These are phyloP conservation scores for Chesias legatella DNA, from an alignment of 2,888 invertebrate genomes.

Conservation along the genomic window DNA sequence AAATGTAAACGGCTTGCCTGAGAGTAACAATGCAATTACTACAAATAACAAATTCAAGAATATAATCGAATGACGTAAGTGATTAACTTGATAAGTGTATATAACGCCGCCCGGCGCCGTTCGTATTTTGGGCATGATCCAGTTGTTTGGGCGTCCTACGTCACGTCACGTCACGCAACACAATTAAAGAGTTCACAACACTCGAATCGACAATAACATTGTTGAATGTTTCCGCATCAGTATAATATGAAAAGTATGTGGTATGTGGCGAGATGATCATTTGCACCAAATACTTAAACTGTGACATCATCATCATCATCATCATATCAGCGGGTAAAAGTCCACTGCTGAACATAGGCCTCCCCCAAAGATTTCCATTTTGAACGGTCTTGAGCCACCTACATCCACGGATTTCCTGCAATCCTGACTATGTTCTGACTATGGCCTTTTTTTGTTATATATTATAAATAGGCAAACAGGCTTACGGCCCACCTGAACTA, in stretches of 20 bases:
- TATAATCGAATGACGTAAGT: constrained; percentile 3
- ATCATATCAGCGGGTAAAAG: no score
- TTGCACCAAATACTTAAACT: constrained; percentile 23
- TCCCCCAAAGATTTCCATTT: no score
- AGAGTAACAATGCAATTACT: not conserved
- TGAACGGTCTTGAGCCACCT: no score
- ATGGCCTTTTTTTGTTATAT: no score
- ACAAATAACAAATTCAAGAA: constrained; percentile 1
- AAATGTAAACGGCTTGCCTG: not conserved
- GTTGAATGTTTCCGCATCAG: constrained; percentile 17
- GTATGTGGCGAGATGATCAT: constrained; percentile 29
- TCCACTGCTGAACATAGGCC: no score
- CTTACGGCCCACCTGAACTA: no score
- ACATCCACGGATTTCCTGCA: no score
- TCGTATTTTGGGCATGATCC: constrained; percentile 10
- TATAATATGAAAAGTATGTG: constrained; percentile 30
- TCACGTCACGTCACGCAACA: constrained; percentile 10
- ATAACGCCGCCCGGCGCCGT: constrained; percentile 11
- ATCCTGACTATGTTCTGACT: no score
- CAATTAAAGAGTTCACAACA: constrained; percentile 7
- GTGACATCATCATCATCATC: no score
- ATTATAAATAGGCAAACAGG: no score
- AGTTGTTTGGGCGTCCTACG: constrained; percentile 15
- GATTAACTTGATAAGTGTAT: constrained; percentile 9
- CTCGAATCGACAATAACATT: constrained; percentile 10